A percentile compares a stretch with the other conserved stretches of the same genome.
These are phyloP conservation scores for Jacana jacana DNA, from an alignment of 2,113 vertebrate genomes.

Conservation along the genomic window DNA sequence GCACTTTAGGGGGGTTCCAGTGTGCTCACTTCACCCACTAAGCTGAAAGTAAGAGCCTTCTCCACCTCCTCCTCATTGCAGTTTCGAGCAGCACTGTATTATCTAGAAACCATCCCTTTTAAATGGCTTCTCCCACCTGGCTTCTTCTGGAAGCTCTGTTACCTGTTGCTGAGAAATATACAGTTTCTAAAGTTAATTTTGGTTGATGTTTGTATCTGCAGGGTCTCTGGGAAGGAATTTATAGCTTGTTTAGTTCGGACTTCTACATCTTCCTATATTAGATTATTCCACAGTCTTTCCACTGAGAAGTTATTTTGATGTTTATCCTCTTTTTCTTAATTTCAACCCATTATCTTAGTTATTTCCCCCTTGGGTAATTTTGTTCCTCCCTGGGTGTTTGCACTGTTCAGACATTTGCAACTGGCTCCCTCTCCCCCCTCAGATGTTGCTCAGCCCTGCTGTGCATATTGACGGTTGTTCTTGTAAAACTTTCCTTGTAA, in stretches of 20 bases:
- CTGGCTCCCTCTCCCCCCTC: not conserved
- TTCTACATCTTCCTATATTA: not conserved
- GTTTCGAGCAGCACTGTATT: not conserved
- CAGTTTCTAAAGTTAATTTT: not conserved
- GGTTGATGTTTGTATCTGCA: not conserved
- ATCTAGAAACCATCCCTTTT: not conserved
- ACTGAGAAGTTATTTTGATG: constrained; percentile 44
- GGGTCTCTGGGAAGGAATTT: not conserved
- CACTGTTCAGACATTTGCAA: constrained; percentile 3
- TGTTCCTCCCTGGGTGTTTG: constrained; percentile 21
- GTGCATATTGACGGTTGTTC: constrained; percentile 50
- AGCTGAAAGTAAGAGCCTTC: not conserved
- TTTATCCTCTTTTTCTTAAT: constrained; percentile 52
- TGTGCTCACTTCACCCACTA: not conserved
- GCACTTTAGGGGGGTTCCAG: not conserved
- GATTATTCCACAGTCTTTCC: constrained; percentile 26
- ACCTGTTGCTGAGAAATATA: constrained; percentile 3
- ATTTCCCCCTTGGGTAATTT: constrained; percentile 46
- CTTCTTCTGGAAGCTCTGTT: not conserved
- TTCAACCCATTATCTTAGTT: constrained; percentile 38
- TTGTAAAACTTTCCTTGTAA: constrained; percentile 60
- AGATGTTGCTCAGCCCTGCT: constrained; percentile 35
- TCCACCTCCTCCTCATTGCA: not conserved
- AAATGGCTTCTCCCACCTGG: not conserved
- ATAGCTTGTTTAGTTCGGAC: not conserved